Evolutionary conservation across 2,888 invertebrate species (phyloP), one percentile per base, ranked within the genome.

Genomic region (Coremacera marginata): DNA sequence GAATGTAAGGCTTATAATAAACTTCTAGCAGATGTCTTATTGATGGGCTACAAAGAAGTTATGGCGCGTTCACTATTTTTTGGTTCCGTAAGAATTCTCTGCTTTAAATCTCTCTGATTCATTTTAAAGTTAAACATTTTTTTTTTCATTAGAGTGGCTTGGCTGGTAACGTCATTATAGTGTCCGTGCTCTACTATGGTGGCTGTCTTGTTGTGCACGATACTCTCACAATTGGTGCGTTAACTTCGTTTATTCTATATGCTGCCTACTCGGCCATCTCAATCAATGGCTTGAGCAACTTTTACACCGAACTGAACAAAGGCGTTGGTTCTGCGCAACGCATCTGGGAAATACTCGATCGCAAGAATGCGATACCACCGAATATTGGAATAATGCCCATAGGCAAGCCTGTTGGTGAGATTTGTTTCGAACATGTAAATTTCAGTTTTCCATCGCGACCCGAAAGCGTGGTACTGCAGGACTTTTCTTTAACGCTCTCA

Each of bases 251-350:
- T 89, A 91, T 99, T 14, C 89, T 99, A 16, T 99, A 99, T 86
- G 98, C 98, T 0, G 97, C 95, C 0, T 98, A 98, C 84, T 95
- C 97, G 19, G 97, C 97, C 14, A 92, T 98, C 44, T 96, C 98
- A 55, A 93, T 98, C 55, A 94, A 95, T 67, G 97, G 97, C 14
- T 88, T 98, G n/a, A 95, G 96, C 67, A 95, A 94, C 82, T 98
- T 98, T 89, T 99, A 98, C 87, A 94, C 97, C 0, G 98, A 98
- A 86, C 88, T 98, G 80, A 98, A 98, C 90, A 95, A 95, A 86
- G 98, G 97, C 0, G 89, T 99, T 3, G 99, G 98, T 0, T 97
- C 98, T 0, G 96, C 96, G 3, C 92, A 94, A 0, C 92, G 98
- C 74, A 91, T 99, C 31, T 98, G 97, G 94, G 94, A 97, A 86